Percentiles rank a stretch among this genome's conserved stretches.
phyloP scores from a whole-genome alignment of 2,113 vertebrate genomes.

The Dromiciops gliroides region DNA sequence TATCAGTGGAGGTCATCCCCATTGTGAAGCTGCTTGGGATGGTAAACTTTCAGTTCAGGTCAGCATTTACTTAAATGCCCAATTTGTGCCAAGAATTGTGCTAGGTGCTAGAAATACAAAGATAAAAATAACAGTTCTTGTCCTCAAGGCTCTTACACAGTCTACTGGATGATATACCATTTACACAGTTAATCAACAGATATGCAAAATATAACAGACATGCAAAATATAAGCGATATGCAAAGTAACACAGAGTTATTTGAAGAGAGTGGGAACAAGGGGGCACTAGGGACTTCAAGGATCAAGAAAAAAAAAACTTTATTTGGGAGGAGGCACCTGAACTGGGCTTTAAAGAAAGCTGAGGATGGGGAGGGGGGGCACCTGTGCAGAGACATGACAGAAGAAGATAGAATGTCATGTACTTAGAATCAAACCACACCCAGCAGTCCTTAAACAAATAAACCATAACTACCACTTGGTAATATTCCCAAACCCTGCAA shows the following conservation, averaged over 20 bases:
- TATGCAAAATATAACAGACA: no score
- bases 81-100: background rate
- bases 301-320: background rate
- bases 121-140: background rate
- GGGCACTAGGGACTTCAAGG: background rate
- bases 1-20: no score
- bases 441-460: background rate
- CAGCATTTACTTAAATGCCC: background rate
- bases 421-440: background rate
- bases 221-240: background rate
- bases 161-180: background rate
- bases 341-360: background rate
- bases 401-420: background rate
- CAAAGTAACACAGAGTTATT: background rate
- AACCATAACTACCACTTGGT: background rate
- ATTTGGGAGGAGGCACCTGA: background rate
- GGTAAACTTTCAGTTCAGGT: background rate
- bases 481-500: background rate
- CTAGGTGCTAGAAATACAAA: background rate
- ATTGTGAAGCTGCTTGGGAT: background rate
- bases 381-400: background rate
- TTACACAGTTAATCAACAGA: background rate
- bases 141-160: background rate
- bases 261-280: background rate
- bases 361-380: background rate